Conservation (phyloP, 2,797 vertebrate species). For the Selene dorsalis region DNA sequence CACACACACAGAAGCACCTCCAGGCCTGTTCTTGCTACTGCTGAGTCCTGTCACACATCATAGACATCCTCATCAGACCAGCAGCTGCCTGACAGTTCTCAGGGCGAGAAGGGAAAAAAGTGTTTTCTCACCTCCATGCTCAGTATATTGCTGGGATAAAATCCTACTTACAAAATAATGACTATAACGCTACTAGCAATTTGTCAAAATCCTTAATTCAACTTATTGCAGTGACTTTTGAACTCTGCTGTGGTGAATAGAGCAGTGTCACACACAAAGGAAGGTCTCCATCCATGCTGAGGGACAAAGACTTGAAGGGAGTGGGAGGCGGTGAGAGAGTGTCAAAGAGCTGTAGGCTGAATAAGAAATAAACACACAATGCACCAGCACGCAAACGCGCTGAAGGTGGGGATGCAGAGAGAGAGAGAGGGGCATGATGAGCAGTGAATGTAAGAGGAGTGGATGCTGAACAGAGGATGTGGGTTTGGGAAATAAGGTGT, state of each 20-base stretch:
- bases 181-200: background rate
- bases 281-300: background rate
- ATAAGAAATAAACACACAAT: constrained; percentile 4
- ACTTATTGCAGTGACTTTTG: background rate
- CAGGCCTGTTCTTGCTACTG: constrained; percentile 36
- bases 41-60: constrained; percentile 58
- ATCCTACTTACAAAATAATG: background rate
- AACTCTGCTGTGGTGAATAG: background rate
- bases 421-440: constrained; percentile 10
- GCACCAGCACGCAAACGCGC: background rate
- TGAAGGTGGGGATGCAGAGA: constrained; percentile 6
- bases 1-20: constrained; percentile 32
- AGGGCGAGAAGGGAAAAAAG: constrained; percentile 2
- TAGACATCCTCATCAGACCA: constrained; percentile 37
- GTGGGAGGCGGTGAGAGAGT: background rate
- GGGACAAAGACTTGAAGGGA: background rate
- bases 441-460: background rate
- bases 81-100: constrained; percentile 39
- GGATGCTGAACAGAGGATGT: constrained; percentile 13
- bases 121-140: background rate
- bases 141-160: constrained; percentile 1
- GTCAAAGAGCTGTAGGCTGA: background rate
- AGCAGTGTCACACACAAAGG: background rate
- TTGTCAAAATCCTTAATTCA: constrained; percentile 4
- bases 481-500: constrained; percentile 20